Base-by-base conservation (phyloP, 2,888 invertebrate genomes). In the Cataglyphis livida region DNA sequence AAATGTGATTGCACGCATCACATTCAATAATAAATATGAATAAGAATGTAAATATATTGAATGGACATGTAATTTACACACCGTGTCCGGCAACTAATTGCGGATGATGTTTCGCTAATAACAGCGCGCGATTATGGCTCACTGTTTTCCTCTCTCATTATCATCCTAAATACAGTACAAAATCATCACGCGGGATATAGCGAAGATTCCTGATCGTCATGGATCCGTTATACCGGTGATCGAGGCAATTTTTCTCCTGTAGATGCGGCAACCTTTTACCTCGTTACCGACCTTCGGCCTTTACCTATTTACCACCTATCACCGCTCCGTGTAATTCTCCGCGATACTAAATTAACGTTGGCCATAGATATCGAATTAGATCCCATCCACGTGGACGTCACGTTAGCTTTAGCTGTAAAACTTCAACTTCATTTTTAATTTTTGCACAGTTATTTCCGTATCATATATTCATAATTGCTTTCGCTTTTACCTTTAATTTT, bases 281-380 rank as follows among this genome's bases (percentile, higher is more conserved):
- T 61, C 68, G 68, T 21, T n/a, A 28, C 35, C 44, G 84, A 84
- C 84, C 81, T 65, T 38, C 84, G 81, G 84, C 84, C 81, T 84
- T 85, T 85, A 54, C 41, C 74, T 74, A 75, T 81, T 85, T 81
- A 84, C 75, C 59, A 81, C 57, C 75, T 84, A 74, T 83, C 84
- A 51, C 28, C 64, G 59, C 15, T 35, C 44, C 25, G 18, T 41
- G 28, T 25, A 38, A 25, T 38, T 32, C 61, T 32, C 7, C 25
- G 51, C n/a, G 51, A 76, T 44, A 9, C 15, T 25, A 81, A 76
- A 81, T 70, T 64, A 75, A 83, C 61, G 74, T 51, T 25, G 38
- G 25, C 73, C 41, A 62, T n/a, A 12, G 41, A 21, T 68, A 41
- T 85, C 66, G 65, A 61, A 51, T 71, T 73, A 25, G 65, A 71